These are phyloP conservation scores for Dolomedes plantarius DNA, from an alignment of 2,888 invertebrate species.

Conservation along the genomic window DNA sequence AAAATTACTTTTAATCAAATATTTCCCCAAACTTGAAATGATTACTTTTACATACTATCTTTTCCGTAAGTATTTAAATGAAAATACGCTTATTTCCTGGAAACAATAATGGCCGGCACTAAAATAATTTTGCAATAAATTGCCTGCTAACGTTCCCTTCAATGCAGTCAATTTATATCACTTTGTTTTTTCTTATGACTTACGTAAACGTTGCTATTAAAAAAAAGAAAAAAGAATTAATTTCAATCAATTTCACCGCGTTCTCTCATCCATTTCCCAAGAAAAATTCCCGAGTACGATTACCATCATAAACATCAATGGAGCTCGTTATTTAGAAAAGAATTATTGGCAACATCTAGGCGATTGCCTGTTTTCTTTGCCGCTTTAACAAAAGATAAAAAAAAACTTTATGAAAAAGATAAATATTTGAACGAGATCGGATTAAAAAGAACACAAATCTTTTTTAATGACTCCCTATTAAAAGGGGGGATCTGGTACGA, in stretches of 20 bases:
- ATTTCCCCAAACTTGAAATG: too few relatives aligned
- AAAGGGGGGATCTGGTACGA: not conserved
- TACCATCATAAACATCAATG: constrained; percentile 1
- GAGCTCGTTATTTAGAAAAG: not conserved
- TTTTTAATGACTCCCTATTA: not conserved
- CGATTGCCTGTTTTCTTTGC: not conserved
- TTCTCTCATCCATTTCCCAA: too few relatives aligned
- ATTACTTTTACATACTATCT: too few relatives aligned
- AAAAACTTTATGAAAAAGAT: not conserved
- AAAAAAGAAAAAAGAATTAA: not conserved
- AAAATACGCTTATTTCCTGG: too few relatives aligned
- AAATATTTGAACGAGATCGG: not conserved
- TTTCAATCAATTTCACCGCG: not conserved
- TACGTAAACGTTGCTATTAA: not conserved
- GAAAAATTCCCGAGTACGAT: not conserved
- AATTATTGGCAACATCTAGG: not conserved
- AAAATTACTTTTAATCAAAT: too few relatives aligned
- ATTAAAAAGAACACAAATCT: not conserved
- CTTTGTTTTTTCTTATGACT: not conserved
- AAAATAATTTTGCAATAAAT: too few relatives aligned
- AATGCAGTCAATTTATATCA: not conserved
- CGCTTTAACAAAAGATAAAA: not conserved
- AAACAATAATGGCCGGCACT: too few relatives aligned
- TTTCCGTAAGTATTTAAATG: too few relatives aligned
- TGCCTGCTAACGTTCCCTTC: not conserved